A percentile compares a stretch with the other conserved stretches of the same genome.
Evolutionary conservation across 2,113 vertebrate species (phyloP).

Genomic region (Hippoglossus stenolepis): DNA sequence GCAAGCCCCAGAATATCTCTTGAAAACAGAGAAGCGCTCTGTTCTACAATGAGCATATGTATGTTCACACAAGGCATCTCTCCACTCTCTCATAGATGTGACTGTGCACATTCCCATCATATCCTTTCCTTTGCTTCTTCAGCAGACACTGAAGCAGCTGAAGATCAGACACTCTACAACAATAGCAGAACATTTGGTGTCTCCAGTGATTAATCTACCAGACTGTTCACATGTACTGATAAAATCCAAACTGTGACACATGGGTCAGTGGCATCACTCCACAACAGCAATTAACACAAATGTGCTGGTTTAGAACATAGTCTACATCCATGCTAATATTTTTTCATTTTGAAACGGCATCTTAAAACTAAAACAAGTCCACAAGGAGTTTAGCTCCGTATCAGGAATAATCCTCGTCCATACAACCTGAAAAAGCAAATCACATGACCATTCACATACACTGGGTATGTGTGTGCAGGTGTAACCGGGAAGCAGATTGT

Average conservation of each 20-base stretch:
- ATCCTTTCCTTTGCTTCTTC: background rate
- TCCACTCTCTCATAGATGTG: background rate
- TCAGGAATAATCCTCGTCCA: too few relatives aligned
- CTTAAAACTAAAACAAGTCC: too few relatives aligned
- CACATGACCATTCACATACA: too few relatives aligned
- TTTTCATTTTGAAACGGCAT: too few relatives aligned
- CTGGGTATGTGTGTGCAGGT: too few relatives aligned
- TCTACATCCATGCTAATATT: too few relatives aligned
- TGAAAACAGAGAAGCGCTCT: slow-evolving; percentile 18
- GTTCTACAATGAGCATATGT: background rate
- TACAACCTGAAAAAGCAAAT: too few relatives aligned
- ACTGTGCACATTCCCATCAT: background rate
- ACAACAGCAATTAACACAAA: too few relatives aligned
- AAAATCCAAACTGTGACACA: background rate
- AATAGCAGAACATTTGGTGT: slow-evolving; percentile 4
- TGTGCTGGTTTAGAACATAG: too few relatives aligned
- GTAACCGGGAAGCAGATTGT: too few relatives aligned
- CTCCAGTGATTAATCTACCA: slow-evolving; percentile 1
- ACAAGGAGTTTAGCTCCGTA: too few relatives aligned
- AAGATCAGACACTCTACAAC: background rate
- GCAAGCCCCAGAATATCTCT: slow-evolving; percentile 25
- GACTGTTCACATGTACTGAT: slow-evolving; percentile 10
- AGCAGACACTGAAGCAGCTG: slow-evolving; percentile 14
- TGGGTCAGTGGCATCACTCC: too few relatives aligned
- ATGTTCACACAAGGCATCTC: background rate